phyloP scores from a whole-genome alignment of 2,888 invertebrate species.

The Drosophila infuscata region DNA sequence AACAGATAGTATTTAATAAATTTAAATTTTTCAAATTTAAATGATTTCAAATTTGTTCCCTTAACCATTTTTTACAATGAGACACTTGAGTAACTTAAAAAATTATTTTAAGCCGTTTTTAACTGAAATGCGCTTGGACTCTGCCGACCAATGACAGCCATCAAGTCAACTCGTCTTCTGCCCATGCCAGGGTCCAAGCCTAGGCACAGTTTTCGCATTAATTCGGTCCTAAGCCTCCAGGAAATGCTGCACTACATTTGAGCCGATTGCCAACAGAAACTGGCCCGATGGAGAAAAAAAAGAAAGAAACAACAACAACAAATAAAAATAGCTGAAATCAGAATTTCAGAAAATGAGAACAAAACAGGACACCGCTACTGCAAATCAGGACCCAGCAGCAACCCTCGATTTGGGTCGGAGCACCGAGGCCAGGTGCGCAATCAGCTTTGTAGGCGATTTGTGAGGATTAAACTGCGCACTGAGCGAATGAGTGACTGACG shows the following conservation, averaged over 20 bases:
- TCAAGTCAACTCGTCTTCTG: conserved; percentile 61
- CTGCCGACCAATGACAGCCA: conserved; percentile 51
- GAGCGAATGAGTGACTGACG: conserved; percentile 15
- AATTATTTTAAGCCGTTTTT: conserved; percentile 3
- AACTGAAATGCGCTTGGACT: conserved; percentile 20
- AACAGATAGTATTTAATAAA: too few relatives aligned
- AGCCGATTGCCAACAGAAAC: conserved; percentile 22
- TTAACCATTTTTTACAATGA: not conserved
- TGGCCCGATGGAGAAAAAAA: conserved; percentile 7
- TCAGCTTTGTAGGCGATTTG: conserved; percentile 82
- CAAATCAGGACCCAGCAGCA: conserved; percentile 45
- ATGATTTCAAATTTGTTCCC: too few relatives aligned
- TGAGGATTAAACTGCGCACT: conserved; percentile 78
- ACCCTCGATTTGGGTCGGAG: conserved; percentile 51
- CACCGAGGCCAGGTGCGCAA: conserved; percentile 69
- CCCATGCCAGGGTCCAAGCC: conserved; percentile 34
- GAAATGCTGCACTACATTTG: conserved; percentile 50
- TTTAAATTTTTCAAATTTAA: too few relatives aligned
- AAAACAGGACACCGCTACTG: conserved; percentile 71
- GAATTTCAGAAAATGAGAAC: conserved; percentile 58
- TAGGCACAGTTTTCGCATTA: conserved; percentile 49
- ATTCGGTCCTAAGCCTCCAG: conserved; percentile 65
- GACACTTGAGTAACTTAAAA: conserved; percentile 2
- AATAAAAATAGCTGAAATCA: conserved; percentile 36
- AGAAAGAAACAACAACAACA: not conserved